These are phyloP conservation scores for Catocala fraxini DNA, from an alignment of 2,888 invertebrate genomes.

Conservation along the genomic window DNA sequence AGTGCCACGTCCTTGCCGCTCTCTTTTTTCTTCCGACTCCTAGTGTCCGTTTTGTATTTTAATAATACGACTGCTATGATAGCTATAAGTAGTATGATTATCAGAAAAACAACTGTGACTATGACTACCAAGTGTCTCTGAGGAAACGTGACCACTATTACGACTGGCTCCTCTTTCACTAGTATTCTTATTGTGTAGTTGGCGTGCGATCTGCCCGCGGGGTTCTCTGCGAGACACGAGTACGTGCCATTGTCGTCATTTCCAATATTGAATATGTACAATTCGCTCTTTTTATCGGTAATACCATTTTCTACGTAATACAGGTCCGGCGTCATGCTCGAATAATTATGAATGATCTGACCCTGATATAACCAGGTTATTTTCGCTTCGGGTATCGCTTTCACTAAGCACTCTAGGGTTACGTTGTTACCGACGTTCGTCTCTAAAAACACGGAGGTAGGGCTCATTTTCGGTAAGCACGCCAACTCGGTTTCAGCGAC, in stretches of 20 bases:
- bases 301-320: slow-evolving; percentile 92
- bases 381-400: slow-evolving; percentile 93
- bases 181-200: slow-evolving; percentile 94
- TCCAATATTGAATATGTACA: slow-evolving; percentile 92
- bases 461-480: slow-evolving; percentile 93
- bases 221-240: slow-evolving; percentile 94
- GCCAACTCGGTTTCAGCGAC: slow-evolving; percentile 92
- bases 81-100: slow-evolving; percentile 89
- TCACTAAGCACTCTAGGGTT: slow-evolving; percentile 93
- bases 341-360: slow-evolving; percentile 92
- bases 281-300: slow-evolving; percentile 92
- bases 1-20: slow-evolving; percentile 89
- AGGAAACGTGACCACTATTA: slow-evolving; percentile 90
- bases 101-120: slow-evolving; percentile 89
- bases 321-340: slow-evolving; percentile 89
- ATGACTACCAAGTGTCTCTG: slow-evolving; percentile 91
- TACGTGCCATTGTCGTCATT: slow-evolving; percentile 95
- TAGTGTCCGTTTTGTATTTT: slow-evolving; percentile 84
- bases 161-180: slow-evolving; percentile 91
- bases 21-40: slow-evolving; percentile 85
- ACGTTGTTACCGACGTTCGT: slow-evolving; percentile 94
- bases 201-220: slow-evolving; percentile 92
- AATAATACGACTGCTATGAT: slow-evolving; percentile 90
- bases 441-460: slow-evolving; percentile 92
- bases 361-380: slow-evolving; percentile 95